Evolutionary conservation across 2,888 invertebrate genomes (phyloP), one percentile per base, ranked within the genome.

Genomic region (Megalurothrips usitatus): DNA sequence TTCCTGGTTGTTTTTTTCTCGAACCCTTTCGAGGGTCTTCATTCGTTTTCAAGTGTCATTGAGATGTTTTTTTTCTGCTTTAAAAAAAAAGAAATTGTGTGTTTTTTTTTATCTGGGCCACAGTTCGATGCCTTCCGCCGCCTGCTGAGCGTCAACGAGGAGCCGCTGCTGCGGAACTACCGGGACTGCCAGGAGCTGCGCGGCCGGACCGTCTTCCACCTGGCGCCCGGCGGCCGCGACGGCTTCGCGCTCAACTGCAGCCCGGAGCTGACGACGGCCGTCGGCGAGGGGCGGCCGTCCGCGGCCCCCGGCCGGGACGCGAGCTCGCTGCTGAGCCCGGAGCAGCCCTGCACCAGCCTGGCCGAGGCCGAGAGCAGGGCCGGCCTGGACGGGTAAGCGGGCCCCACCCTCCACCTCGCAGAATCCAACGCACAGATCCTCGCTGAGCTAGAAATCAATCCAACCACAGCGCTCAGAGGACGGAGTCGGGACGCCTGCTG

Each of bases 101-200:
- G n/a, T n/a, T n/a, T n/a, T n/a, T n/a, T n/a, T n/a, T n/a, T n/a
- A n/a, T n/a, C n/a, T n/a, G n/a, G n/a, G n/a, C 49, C 49, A 14
- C 68, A 75, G 68, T 23, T 75, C 9, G 68, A 23, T 26, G 68
- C 68, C 68, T 75, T 75, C 68, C 68, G 68, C 4, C 68, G 23
- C 23, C 68, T 75, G 26, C 68, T 26, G 8, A 75, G 23, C 68
- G 68, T 75, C 11, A 75, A 75, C 68, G 68, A 75, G 68, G 68
- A 75, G 26, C 68, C 68, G 10, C 68, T 75, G 68, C 26, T 75
- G 68, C 68, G 68, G 26, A 75, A 75, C 68, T 75, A 75, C 68
- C 68, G 68, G 8, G 68, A 75, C 68, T n/a, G 12, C 23, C 68
- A 75, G 68, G 23, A n/a, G 26, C 68, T 75, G 68, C 8, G 12